Base-by-base conservation (phyloP, 2,797 vertebrate genomes). In the Zenarchopterus dispar region DNA sequence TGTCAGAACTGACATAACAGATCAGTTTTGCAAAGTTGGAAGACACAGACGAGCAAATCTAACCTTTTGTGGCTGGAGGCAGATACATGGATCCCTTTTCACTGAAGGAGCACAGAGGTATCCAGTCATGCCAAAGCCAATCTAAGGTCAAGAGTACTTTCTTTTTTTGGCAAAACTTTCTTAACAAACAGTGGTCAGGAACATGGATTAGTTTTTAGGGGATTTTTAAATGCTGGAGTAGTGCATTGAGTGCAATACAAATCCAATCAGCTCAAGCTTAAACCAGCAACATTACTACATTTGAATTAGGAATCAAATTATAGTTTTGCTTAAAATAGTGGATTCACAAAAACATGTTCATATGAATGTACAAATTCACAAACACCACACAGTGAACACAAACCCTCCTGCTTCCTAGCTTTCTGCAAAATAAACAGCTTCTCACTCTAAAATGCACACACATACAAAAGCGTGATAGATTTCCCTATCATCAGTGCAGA, bases 381-480 rank as follows among this genome's bases (percentile, higher is more conserved):
- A 39, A 56, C 54, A 65, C 57, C 39, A 53, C 4, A n/a, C 57
- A 31, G 6, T 45, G 50, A 63, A 67, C 52, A 64, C 47, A 69
- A 56, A 61, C 67, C 22, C 56, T 62, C n/a, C 44, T 62, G 77
- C 75, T 62, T 74, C 57, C 70, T 60, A 56, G 55, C 16, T 3
- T 6, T 49, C 5, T 8, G 52, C 53, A 56, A 73, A 83, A 85
- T 79, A 75, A 78, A 80, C 58, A 62, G 52, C 55, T 52, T 47
- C 50, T 18, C 21, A 41, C 57, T 46, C 15, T n/a, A 8, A 42
- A 2, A 55, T 36, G 23, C 22, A 63, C 43, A 62, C 36, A 49
- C 58, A 68, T 42, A 73, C 33, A 55, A 61, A 57, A 54, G 52
- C 63, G 42, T 82, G 85, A 89, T 67, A 73, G 73, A 86, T 80